Conservation (phyloP, 2,888 invertebrate species). For the Octonoba sinensis region DNA sequence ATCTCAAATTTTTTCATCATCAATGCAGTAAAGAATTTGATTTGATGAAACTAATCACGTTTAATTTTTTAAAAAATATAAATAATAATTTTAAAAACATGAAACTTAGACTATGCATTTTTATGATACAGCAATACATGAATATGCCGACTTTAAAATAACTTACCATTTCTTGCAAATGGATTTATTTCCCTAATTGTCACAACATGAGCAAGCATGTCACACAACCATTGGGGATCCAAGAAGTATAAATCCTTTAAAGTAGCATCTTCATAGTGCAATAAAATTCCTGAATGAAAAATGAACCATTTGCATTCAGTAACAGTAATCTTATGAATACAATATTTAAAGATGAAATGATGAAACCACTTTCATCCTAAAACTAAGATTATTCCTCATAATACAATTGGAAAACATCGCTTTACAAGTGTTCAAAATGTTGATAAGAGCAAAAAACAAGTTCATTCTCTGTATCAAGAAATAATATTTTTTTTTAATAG, state of each 20-base stretch:
- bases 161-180: slow-evolving; percentile 84
- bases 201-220: slow-evolving; percentile 95
- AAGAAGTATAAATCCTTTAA: slow-evolving; percentile 95
- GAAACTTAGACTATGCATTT: too few species aligned
- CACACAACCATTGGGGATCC: slow-evolving; percentile 98
- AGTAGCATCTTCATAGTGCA: slow-evolving; percentile 95
- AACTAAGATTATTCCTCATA: too few species aligned
- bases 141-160: not conserved
- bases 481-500: not conserved
- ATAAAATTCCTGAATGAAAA: slow-evolving; percentile 79
- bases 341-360: not conserved
- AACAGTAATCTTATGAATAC: not conserved
- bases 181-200: slow-evolving; percentile 98
- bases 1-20: too few species aligned
- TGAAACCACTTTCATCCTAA: not conserved
- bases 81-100: too few species aligned
- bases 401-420: too few species aligned
- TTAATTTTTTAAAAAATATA: too few species aligned
- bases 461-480: not conserved
- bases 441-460: too few species aligned
- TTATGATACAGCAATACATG: too few species aligned
- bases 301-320: not conserved
- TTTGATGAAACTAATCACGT: too few species aligned
- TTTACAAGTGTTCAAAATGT: too few species aligned
- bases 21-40: too few species aligned